Percentiles rank a stretch among this genome's conserved stretches.
phyloP scores from a whole-genome alignment of 2,113 vertebrate species.

The Mormoops blainvillei region DNA sequence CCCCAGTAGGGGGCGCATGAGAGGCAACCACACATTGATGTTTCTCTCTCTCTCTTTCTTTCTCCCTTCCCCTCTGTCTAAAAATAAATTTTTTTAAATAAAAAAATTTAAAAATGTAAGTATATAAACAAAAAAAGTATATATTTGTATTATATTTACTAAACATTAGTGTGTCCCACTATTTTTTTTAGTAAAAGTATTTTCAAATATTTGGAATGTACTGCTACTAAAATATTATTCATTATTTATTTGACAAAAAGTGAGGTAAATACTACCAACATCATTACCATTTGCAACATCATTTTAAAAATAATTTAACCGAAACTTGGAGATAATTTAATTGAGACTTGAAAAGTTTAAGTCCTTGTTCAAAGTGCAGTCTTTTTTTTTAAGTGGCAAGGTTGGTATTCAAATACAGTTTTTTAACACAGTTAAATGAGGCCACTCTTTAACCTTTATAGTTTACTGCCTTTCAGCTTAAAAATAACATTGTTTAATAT shows the following conservation, averaged over 20 bases:
- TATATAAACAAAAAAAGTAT: too few relatives aligned
- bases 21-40: too few relatives aligned
- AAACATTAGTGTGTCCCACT: neutral
- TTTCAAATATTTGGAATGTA: neutral
- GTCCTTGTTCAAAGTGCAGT: neutral
- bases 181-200: neutral
- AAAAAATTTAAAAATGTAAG: neutral
- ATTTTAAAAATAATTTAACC: neutral
- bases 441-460: neutral
- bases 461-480: neutral
- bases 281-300: neutral
- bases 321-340: neutral
- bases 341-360: neutral
- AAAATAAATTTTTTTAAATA: too few relatives aligned
- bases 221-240: neutral
- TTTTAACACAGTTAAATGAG: neutral
- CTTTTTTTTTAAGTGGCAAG: neutral
- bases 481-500: neutral
- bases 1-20: too few relatives aligned
- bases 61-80: too few relatives aligned
- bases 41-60: too few relatives aligned
- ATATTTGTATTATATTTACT: neutral
- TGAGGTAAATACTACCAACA: neutral
- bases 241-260: neutral
- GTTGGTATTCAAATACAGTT: neutral